phyloP scores from a whole-genome alignment of 2,888 invertebrate species.

The Drosophila atripex region DNA sequence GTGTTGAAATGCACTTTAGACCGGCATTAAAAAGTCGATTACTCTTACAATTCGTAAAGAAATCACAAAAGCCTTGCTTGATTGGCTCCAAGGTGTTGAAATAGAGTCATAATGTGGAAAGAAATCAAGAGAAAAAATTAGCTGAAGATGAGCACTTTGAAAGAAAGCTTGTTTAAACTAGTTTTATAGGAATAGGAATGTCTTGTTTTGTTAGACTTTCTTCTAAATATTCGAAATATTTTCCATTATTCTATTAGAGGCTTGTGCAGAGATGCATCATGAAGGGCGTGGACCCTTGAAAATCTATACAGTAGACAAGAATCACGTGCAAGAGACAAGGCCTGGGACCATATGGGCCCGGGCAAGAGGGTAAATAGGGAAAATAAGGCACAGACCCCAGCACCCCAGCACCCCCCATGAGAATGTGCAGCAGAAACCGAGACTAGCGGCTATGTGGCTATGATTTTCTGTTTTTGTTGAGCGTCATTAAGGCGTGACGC shows the following conservation, averaged over 20 bases:
- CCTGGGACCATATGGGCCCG: slow-evolving; percentile 35
- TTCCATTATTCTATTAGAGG: slow-evolving; percentile 17
- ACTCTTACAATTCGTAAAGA: slow-evolving; percentile 4
- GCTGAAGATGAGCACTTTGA: not conserved
- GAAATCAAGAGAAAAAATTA: not conserved
- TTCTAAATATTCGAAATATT: not conserved
- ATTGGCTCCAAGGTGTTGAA: slow-evolving; percentile 30
- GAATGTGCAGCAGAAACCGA: slow-evolving; percentile 32
- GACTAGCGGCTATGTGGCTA: slow-evolving; percentile 1
- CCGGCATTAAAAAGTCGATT: slow-evolving; percentile 21
- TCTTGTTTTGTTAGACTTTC: not conserved
- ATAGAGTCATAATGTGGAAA: not conserved
- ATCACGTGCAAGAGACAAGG: slow-evolving; percentile 47
- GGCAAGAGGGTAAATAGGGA: slow-evolving; percentile 7
- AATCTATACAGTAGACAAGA: slow-evolving; percentile 5
- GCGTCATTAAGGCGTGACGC: slow-evolving; percentile 77
- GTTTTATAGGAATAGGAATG: not conserved
- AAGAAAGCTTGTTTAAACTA: slow-evolving; percentile 2
- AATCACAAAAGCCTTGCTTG: slow-evolving; percentile 12
- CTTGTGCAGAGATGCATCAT: slow-evolving; percentile 33
- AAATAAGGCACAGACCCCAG: not conserved
- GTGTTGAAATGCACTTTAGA: slow-evolving; percentile 22
- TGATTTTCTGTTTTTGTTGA: slow-evolving; percentile 27
- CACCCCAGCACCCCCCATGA: slow-evolving; percentile 13
- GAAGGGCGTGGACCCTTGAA: slow-evolving; percentile 64